Conservation (phyloP, 1,140 invertebrate species). For the Eupristina koningsbergeri region DNA sequence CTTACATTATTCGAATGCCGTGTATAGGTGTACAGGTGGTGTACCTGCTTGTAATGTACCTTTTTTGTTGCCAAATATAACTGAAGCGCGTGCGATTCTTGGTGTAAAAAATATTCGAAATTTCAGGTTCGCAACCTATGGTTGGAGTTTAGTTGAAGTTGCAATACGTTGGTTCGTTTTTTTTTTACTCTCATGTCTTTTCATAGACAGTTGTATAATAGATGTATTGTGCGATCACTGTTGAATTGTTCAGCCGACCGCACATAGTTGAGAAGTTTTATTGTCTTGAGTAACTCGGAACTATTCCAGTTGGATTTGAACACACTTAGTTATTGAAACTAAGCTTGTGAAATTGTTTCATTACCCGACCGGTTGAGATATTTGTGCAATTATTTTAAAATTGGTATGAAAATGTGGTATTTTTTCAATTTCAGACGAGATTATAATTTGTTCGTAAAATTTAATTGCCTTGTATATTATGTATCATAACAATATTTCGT, state of each 20-base stretch:
- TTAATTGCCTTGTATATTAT: background rate
- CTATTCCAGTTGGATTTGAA: slow-evolving; percentile 25
- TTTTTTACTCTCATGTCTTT: background rate
- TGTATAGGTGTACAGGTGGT: background rate
- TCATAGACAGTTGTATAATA: background rate
- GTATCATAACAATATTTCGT: background rate
- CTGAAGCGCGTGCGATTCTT: background rate
- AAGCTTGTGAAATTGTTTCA: slow-evolving; percentile 41
- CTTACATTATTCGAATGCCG: slow-evolving; percentile 11
- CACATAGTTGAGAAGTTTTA: slow-evolving; percentile 38
- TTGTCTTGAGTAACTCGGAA: slow-evolving; percentile 35
- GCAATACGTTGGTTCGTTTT: background rate
- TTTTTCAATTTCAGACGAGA: background rate
- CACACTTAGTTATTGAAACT: slow-evolving; percentile 16
- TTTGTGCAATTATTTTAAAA: slow-evolving; percentile 37
- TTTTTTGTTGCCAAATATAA: no score
- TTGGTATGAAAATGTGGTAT: slow-evolving; percentile 17
- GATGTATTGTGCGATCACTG: background rate
- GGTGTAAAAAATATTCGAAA: background rate
- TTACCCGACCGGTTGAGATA: slow-evolving; percentile 11
- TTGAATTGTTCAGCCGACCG: slow-evolving; percentile 37
- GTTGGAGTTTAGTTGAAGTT: slow-evolving; percentile 10
- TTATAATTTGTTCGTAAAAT: background rate
- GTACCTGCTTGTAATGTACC: background rate
- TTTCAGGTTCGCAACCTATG: slow-evolving; percentile 8